These are phyloP conservation scores for Vulpes lagopus DNA, from an alignment of 2,113 vertebrate species.

Conservation along the genomic window DNA sequence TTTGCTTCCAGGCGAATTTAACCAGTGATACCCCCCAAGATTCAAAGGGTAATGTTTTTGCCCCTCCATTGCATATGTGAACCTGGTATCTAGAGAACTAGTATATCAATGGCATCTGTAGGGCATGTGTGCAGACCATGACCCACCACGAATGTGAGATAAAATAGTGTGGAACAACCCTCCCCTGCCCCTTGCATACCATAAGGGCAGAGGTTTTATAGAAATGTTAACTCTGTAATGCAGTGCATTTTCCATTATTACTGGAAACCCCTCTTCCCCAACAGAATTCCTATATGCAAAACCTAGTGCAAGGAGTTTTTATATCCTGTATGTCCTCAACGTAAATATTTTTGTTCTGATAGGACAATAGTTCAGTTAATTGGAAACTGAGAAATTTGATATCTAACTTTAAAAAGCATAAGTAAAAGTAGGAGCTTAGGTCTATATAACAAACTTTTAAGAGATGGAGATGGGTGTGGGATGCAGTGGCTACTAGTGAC, in stretches of 20 bases:
- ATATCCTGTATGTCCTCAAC: neutral
- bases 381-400: neutral
- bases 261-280: neutral
- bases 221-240: neutral
- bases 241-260: neutral
- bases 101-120: neutral
- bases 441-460: neutral
- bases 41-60: neutral
- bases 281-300: neutral
- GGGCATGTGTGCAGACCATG: rapidly evolving
- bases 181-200: neutral
- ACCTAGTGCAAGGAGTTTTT: neutral
- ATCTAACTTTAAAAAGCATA: neutral
- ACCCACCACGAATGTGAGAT: neutral
- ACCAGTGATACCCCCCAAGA: neutral
- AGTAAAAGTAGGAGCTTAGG: neutral
- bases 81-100: neutral
- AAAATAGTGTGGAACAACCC: neutral
- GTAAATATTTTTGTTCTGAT: neutral
- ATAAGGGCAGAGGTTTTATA: neutral
- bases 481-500: neutral
- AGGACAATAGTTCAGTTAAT: neutral
- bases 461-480: neutral
- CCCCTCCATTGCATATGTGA: rapidly evolving
- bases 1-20: neutral